Base-by-base conservation (phyloP, 64 coral and sea anemone genomes). In the Astreopora myriophthalma region DNA sequence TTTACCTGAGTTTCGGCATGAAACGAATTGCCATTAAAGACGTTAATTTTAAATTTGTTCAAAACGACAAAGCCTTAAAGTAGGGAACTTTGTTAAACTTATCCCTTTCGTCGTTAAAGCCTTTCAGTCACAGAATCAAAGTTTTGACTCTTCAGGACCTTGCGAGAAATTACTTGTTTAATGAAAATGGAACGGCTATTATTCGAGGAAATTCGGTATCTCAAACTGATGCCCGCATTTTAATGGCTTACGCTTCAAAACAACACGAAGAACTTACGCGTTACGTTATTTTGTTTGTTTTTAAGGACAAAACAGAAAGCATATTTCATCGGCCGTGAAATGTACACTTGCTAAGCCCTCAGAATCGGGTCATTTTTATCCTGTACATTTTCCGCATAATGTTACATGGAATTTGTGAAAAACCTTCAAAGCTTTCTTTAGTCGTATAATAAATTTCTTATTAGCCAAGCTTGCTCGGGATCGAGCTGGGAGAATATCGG, bases 241-340 rank as follows among this genome's bases (percentile, higher is more conserved):
- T 69, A 69, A 69, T 69, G 66, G 66, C 66, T 69, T 69, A 1
- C 66, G 31, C 66, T 69, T 69, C 66, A 69, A 46, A 6, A 46
- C 11, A 69, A 69, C 66, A 69, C 28, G 6, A 69, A 69, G 28
- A 69, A 69, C 6, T 69, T 69, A 31, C 66, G 14, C 66, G 66
- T 69, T 69, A 69, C 66, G 66, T 30, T 69, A 69, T 69, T 69
- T 26, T 30, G 66, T 69, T 32, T 69, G 23, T 69, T 69, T 27
- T 69, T 69, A 69, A 69, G n/a, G 65, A 69, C 65, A 69, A 69
- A 69, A 69, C 65, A 28, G 26, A 69, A 69, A 69, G 14, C 65
- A 69, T 11, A 69, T 30, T 69, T 69, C 65, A 28, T 28, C 65
- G 6, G 24, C 65, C 65, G 65, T 69, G 29, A 27, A 23, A 69